Percentiles rank a stretch among this genome's conserved stretches.
Evolutionary conservation across 2,113 vertebrate species (phyloP).

Genomic region (Galbula dea): DNA sequence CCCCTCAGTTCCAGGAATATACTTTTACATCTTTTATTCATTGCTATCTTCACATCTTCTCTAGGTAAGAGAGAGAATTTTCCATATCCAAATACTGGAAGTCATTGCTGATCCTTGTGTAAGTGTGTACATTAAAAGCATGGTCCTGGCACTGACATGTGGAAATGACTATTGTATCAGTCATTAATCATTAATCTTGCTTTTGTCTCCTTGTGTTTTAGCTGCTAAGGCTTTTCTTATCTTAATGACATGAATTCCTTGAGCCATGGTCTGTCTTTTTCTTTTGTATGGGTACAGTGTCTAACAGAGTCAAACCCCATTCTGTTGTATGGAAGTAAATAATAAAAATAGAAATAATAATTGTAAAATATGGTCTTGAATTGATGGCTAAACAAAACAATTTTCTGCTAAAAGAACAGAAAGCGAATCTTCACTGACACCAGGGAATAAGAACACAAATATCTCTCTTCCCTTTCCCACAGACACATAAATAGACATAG

Average conservation of each 20-base stretch:
- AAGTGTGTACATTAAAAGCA: not conserved
- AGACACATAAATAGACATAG: not conserved
- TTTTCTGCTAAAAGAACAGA: not conserved
- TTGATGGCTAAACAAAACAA: not conserved
- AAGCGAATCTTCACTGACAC: not conserved
- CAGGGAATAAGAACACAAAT: not conserved
- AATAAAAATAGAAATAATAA: not conserved
- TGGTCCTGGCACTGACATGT: not conserved
- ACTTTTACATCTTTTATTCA: slow-evolving; percentile 52
- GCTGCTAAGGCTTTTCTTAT: not conserved
- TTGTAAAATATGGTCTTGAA: not conserved
- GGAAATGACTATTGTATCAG: not conserved
- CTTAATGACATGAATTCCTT: not conserved
- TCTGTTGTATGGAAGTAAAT: not conserved
- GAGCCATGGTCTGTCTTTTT: not conserved
- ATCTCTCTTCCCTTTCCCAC: not conserved
- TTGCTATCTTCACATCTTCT: not conserved
- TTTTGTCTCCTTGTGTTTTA: not conserved
- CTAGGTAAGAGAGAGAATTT: not conserved
- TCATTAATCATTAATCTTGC: slow-evolving; percentile 30
- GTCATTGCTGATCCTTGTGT: not conserved
- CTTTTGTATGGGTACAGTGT: not conserved
- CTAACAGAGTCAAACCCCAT: not conserved
- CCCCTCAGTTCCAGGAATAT: slow-evolving; percentile 7
- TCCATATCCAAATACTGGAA: slow-evolving; percentile 15